Conservation (phyloP, 2,888 invertebrate genomes). For the Phengaris arion region DNA sequence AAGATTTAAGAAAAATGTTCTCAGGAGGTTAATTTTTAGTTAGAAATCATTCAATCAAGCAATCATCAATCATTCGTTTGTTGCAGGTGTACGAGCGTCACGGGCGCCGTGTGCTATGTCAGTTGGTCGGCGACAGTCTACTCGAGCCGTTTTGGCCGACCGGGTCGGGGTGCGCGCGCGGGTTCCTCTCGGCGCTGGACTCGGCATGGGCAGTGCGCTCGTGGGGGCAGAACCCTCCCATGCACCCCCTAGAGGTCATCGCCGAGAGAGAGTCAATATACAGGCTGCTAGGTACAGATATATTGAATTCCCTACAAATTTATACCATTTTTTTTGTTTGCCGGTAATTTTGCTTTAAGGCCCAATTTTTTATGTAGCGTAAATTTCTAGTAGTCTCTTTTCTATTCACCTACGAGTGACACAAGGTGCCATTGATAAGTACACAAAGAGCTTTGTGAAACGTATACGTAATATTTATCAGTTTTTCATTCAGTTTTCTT, state of each 20-base stretch:
- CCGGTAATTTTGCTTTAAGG: not conserved
- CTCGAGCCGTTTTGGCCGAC: slow-evolving; percentile 99
- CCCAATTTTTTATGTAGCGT: not conserved
- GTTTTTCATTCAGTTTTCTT: no score
- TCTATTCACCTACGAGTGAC: no score
- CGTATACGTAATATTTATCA: no score
- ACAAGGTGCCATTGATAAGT: no score
- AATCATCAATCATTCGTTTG: not conserved
- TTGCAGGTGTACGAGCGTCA: slow-evolving; percentile 67
- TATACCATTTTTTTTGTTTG: not conserved
- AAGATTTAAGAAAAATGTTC: no score
- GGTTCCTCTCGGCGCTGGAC: slow-evolving; percentile 97
- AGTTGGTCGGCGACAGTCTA: slow-evolving; percentile 96
- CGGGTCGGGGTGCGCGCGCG: slow-evolving; percentile 98
- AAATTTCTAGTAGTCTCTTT: not conserved
- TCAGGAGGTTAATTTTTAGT: no score
- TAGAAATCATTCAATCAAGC: no score
- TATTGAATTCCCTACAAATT: no score
- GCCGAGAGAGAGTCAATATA: slow-evolving; percentile 98
- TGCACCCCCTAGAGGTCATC: slow-evolving; percentile 90
- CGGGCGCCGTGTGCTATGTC: slow-evolving; percentile 90
- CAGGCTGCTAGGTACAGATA: slow-evolving; percentile 78
- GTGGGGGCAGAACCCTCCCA: slow-evolving; percentile 83
- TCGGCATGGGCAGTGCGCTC: slow-evolving; percentile 96
- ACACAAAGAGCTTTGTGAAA: no score